Conservation (phyloP, 2,113 vertebrate genomes). For the Leuciscus idus region DNA sequence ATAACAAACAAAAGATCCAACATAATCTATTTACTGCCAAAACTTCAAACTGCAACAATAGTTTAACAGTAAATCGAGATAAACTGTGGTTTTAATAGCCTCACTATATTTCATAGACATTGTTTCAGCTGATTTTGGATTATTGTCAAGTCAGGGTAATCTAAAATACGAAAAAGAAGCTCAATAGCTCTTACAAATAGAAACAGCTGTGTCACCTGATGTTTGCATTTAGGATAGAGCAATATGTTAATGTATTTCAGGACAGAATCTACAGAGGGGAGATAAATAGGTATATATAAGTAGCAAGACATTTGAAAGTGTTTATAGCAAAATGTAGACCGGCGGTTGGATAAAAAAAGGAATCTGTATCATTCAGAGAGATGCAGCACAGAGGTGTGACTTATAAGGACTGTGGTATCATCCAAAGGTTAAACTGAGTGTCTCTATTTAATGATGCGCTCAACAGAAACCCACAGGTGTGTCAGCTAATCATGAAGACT, state of each 20-base stretch:
- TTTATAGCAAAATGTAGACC: background rate
- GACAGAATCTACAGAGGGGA: no score
- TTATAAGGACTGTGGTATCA: background rate
- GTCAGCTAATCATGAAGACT: conserved; percentile 15
- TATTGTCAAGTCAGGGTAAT: background rate
- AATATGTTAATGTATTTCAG: background rate
- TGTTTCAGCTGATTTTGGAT: background rate
- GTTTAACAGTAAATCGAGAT: background rate
- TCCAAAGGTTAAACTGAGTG: conserved; percentile 5
- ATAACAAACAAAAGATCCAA: background rate
- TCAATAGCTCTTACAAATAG: background rate
- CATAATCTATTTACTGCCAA: background rate
- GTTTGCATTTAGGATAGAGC: background rate
- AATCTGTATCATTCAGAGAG: background rate
- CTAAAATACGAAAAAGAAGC: background rate
- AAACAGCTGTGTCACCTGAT: conserved; percentile 1
- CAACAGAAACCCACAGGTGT: background rate
- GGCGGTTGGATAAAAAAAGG: background rate
- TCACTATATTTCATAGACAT: background rate
- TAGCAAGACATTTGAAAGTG: background rate
- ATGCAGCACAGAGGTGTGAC: background rate
- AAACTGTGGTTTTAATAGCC: background rate
- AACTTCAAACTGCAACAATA: background rate
- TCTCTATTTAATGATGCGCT: background rate
- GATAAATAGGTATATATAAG: background rate